Evolutionary conservation across 2,888 invertebrate species (phyloP), one percentile per base, ranked within the genome.

Genomic region (Erebia ligea): DNA sequence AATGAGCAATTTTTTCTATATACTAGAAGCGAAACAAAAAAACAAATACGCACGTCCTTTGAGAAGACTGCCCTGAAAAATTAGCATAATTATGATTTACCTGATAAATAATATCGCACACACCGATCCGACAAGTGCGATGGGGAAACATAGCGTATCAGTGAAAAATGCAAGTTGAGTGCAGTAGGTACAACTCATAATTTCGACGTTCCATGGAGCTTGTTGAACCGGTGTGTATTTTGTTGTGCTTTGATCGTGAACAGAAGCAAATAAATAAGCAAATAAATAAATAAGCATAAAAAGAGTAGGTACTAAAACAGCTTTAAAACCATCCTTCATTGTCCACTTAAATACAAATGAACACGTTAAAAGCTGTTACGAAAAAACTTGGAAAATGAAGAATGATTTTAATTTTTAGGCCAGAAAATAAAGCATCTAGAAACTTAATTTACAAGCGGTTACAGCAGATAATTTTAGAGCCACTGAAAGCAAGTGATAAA

Each of bases 311-410:
- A 64, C 9, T 15, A 71, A 65, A 42, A 21, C 17, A 61, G 34
- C 34, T 6, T 52, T 54, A 72, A 78, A 84, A 87, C 78, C 86
- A 83, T 86, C 82, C 89, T 89, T 86, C 89, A 91, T 87, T 89
- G 82, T 89, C 86, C 86, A 84, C 82, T 82, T 81, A 76, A 75
- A 80, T 77, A 87, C 87, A 89, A 88, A 85, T 89, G 90, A 91
- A 91, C 90, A 89, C 87, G 73, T 65, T 68, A 67, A 66, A 67
- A 73, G 67, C 72, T 21, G 13, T 3, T 64, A 50, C 48, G 8
- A 61, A 64, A 74, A 71, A 72, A 75, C 56, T 74, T 77, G 82
- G 85, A 89, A 85, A 88, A 89, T 90, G 89, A 89, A 89, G 87
- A 84, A 85, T 80, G 85, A 86, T 86, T 84, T 74, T 21, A 40